These are phyloP conservation scores for Polydesmus complanatus DNA, from an alignment of 2,888 invertebrate species.

Conservation along the genomic window DNA sequence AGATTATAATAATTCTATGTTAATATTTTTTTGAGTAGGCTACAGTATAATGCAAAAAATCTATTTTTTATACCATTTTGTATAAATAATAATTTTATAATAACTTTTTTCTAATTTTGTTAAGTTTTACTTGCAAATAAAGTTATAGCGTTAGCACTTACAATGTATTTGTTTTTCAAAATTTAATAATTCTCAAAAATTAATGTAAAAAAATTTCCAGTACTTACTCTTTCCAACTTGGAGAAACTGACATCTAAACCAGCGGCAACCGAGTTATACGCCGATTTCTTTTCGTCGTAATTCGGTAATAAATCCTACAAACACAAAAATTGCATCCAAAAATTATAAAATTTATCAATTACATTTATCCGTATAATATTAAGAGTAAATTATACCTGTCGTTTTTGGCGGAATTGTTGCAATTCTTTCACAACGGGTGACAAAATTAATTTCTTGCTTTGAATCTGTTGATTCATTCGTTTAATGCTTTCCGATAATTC, in stretches of 20 bases:
- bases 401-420: conserved; percentile 50
- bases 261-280: conserved; percentile 50
- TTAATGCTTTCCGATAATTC: conserved; percentile 40
- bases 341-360: neutral
- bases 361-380: neutral
- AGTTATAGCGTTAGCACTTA: too few species aligned
- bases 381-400: conserved; percentile 28
- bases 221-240: conserved; percentile 38
- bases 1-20: neutral
- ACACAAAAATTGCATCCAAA: neutral
- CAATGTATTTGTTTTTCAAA: neutral
- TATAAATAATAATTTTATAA: too few species aligned
- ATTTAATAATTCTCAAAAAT: neutral
- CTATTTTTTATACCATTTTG: too few species aligned
- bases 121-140: too few species aligned
- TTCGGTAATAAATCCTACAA: conserved; percentile 46
- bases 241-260: conserved; percentile 40
- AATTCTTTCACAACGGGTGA: conserved; percentile 45
- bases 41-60: too few species aligned
- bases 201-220: conserved; percentile 18
- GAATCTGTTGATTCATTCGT: conserved; percentile 41
- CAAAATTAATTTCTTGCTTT: conserved; percentile 47
- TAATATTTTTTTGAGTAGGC: conserved; percentile 30
- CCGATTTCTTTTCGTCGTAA: conserved; percentile 51
- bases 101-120: too few species aligned